Evolutionary conservation across 2,113 vertebrate genomes (phyloP).

Genomic region (Phocoena sinus): DNA sequence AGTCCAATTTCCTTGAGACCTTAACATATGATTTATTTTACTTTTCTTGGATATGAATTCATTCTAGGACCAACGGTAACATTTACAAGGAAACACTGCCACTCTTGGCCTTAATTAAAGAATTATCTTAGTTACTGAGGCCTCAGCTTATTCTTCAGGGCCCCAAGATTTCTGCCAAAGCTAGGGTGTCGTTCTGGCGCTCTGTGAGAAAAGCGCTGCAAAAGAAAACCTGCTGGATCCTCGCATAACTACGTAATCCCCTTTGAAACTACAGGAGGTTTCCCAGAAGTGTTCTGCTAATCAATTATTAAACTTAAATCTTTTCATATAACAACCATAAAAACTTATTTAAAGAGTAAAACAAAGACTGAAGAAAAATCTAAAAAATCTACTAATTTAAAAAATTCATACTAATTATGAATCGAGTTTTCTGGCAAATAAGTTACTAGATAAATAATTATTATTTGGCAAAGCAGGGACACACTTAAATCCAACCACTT

Average conservation of each 20-base stretch:
- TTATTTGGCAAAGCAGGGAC: conserved; percentile 52
- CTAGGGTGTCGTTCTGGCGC: too few relatives aligned
- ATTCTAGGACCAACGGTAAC: background rate
- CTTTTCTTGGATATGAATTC: background rate
- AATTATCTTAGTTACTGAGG: background rate
- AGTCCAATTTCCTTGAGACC: background rate
- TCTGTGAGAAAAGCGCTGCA: background rate
- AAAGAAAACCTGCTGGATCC: background rate
- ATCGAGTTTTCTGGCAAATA: background rate
- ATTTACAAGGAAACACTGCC: background rate
- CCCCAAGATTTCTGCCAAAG: background rate
- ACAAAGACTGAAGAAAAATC: background rate
- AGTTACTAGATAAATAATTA: conserved; percentile 24
- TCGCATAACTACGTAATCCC: rapidly evolving
- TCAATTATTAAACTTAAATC: background rate
- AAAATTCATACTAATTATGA: background rate
- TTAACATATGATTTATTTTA: background rate
- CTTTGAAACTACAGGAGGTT: background rate
- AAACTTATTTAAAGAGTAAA: background rate
- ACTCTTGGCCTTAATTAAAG: background rate
- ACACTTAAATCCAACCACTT: conserved; percentile 18
- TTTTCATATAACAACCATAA: background rate
- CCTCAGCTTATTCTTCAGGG: background rate
- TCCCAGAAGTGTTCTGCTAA: background rate
- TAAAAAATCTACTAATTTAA: background rate